These are phyloP conservation scores for Drosophila aff. DNA, from an alignment of 1,140 invertebrate genomes.

Conservation along the genomic window DNA sequence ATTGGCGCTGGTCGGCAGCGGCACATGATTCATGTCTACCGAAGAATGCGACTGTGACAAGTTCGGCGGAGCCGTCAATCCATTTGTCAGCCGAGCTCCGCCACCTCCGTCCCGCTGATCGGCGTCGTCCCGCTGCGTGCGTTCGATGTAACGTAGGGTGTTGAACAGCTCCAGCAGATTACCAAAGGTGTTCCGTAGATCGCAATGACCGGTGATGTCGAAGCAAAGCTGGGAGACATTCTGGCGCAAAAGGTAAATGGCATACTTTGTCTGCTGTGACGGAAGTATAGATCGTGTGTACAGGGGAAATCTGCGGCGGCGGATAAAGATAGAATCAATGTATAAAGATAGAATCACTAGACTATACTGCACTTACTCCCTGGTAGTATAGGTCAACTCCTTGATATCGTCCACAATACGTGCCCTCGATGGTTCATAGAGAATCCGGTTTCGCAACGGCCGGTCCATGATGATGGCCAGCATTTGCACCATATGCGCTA, in stretches of 20 bases:
- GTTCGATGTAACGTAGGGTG: conserved; percentile 68
- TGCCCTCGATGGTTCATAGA: conserved; percentile 91
- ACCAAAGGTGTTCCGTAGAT: conserved; percentile 90
- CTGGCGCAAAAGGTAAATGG: conserved; percentile 94
- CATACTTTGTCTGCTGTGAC: conserved; percentile 92
- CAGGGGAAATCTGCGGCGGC: conserved; percentile 90
- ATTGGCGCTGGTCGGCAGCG: conserved; percentile 63
- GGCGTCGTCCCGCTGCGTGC: conserved; percentile 52
- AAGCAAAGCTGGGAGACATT: conserved; percentile 93
- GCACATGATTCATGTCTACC: conserved; percentile 77
- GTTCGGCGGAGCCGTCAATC: conserved; percentile 46
- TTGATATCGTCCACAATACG: conserved; percentile 92
- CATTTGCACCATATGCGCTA: conserved; percentile 92
- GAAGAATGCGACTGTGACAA: conserved; percentile 78
- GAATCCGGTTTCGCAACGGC: conserved; percentile 91
- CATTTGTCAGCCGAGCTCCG: conserved; percentile 43
- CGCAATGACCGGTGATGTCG: conserved; percentile 89
- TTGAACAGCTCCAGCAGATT: conserved; percentile 88
- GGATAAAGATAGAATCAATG: not conserved
- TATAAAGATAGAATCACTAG: not conserved
- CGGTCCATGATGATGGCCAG: conserved; percentile 92
- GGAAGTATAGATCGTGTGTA: conserved; percentile 88
- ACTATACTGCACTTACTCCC: conserved; percentile 88
- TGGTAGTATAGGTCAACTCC: conserved; percentile 89
- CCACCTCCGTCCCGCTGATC: conserved; percentile 29